A percentile compares a stretch with the other conserved stretches of the same genome.
Evolutionary conservation across 2,797 vertebrate genomes (phyloP).

Genomic region (Muscicapa striata): DNA sequence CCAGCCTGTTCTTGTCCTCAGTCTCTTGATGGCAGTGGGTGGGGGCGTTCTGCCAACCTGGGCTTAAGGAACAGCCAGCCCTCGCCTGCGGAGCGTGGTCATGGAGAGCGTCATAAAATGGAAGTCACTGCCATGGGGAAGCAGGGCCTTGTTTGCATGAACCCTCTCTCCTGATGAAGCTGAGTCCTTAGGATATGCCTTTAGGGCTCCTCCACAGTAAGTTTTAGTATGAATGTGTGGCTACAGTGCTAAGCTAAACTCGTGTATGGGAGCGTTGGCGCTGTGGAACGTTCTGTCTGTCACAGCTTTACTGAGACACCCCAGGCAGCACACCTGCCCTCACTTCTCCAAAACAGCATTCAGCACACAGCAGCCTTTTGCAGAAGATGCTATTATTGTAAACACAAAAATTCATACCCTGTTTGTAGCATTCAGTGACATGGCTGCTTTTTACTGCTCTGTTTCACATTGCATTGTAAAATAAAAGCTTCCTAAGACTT

Average conservation of each 20-base stretch:
- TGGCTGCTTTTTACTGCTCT: background rate
- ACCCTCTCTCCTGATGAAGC: background rate
- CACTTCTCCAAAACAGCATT: accelerated
- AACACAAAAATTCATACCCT: background rate
- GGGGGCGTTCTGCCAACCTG: background rate
- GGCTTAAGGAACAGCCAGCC: background rate
- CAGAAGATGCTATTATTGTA: background rate
- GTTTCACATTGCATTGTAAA: background rate
- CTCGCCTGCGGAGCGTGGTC: accelerated
- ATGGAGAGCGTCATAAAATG: background rate
- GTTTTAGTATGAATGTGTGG: background rate
- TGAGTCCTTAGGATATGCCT: background rate
- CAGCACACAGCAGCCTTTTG: background rate
- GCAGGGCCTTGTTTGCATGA: background rate
- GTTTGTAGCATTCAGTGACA: background rate
- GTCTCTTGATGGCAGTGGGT: background rate
- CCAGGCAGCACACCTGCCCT: background rate
- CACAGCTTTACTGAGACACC: background rate
- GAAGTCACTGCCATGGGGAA: background rate
- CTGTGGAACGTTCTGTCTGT: background rate
- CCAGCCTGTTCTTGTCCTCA: background rate
- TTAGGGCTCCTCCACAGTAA: background rate
- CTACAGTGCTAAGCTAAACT: background rate
- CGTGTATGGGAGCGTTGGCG: accelerated
- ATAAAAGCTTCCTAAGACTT: constrained; percentile 27